Base-by-base conservation (phyloP, 2,797 vertebrate species). In the Bradypodion pumilum region DNA sequence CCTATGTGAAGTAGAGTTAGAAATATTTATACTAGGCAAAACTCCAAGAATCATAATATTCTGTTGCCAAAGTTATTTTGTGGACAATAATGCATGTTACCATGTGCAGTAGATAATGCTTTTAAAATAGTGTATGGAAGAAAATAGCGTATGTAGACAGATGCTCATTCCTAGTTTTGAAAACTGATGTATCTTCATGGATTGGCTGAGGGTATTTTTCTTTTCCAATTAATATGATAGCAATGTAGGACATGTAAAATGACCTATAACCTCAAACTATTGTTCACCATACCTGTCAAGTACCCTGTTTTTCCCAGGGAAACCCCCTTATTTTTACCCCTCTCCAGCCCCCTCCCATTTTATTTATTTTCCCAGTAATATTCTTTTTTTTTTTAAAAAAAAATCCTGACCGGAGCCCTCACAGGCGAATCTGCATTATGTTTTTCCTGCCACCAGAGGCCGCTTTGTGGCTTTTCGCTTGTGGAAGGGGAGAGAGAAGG, bases 11-110 rank as follows among this genome's bases (percentile, higher is more conserved):
- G 81, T 89, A 92, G 91, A 92, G 79, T 94, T 92, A 92, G 93
- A 94, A 94, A 94, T 94, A 94, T 94, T 93, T 94, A 93, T 94
- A 90, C 74, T 90, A 93, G 93, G 93, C 92, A 92, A 88, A 91
- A 91, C 91, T 94, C 94, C 93, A 94, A 94, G 89, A 87, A 92
- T 90, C 92, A 88, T 75, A 93, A 92, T 91, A 94, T 90, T 91
- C 91, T 94, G 90, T 92, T 94, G 92, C 94, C 93, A 94, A 92
- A 93, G 89, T 92, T 75, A 88, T 91, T 94, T 88, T 92, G 87
- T 0, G 83, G 91, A 93, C 90, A 92, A 92, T 85, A 90, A 85
- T 94, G 91, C 92, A 94, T 91, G 92, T 93, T 94, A 91, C 93
- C 90, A 91, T 91, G 92, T 94, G 92, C 92, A 93, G 91, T 90